Conservation (phyloP, 2,113 vertebrate species). For the Fulmarus glacialis region DNA sequence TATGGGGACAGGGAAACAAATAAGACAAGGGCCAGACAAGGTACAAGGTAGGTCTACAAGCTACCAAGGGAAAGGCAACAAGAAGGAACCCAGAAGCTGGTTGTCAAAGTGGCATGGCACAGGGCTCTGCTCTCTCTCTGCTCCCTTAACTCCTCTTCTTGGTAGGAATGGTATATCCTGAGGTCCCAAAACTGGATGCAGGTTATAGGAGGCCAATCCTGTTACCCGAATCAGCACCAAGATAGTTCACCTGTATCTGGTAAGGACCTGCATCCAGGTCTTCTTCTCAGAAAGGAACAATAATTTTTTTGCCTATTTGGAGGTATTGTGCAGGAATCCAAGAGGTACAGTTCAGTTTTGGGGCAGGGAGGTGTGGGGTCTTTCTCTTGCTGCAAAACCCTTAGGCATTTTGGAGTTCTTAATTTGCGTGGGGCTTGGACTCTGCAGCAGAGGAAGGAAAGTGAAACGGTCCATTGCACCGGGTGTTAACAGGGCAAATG, state of each 20-base stretch:
- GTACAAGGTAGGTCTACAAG: background rate
- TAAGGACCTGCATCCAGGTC: background rate
- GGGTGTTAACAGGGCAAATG: background rate
- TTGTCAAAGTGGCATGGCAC: background rate
- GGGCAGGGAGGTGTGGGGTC: background rate
- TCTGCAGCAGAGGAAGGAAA: background rate
- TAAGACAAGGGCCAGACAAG: background rate
- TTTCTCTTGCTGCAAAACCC: background rate
- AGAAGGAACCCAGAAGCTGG: background rate
- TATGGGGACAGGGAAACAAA: background rate
- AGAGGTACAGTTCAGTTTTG: background rate
- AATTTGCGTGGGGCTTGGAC: background rate
- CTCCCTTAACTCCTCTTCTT: background rate
- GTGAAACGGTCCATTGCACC: background rate
- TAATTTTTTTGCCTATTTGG: background rate
- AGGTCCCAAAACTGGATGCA: background rate
- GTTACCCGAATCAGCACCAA: background rate
- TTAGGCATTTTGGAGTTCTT: background rate
- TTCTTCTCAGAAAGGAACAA: background rate
- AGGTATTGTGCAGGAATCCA: background rate
- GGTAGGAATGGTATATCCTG: background rate
- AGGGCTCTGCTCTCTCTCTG: background rate
- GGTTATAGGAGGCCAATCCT: background rate
- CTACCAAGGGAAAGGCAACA: background rate
- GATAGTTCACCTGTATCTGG: background rate